A percentile compares a stretch with the other conserved stretches of the same genome.
Conservation (phyloP, 2,888 invertebrate species). For the Diploptera punctata region DNA sequence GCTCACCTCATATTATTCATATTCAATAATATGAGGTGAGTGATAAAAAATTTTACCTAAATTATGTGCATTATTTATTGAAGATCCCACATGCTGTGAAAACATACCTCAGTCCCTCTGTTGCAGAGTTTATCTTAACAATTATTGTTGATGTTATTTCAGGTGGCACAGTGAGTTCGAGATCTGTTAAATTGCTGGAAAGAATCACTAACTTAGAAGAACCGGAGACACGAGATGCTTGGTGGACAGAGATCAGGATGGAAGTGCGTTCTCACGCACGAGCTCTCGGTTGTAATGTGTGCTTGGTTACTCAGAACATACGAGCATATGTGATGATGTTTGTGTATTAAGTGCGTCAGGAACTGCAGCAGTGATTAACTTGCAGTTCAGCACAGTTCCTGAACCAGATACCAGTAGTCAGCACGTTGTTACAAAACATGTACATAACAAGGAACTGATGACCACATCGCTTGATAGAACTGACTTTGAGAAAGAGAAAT, state of each 20-base stretch:
- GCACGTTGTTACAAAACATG: slow-evolving; percentile 57
- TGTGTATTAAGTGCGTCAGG: slow-evolving; percentile 93
- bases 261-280: slow-evolving; percentile 94
- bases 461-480: slow-evolving; percentile 61
- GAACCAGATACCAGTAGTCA: slow-evolving; percentile 84
- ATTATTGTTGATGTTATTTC: too few species aligned
- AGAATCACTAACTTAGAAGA: slow-evolving; percentile 85
- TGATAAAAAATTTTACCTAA: too few species aligned
- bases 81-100: too few species aligned
- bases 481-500: slow-evolving; percentile 57
- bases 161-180: slow-evolving; percentile 84
- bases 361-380: slow-evolving; percentile 86
- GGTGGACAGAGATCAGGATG: slow-evolving; percentile 97
- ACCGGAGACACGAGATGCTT: slow-evolving; percentile 89
- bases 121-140: too few species aligned
- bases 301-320: slow-evolving; percentile 90
- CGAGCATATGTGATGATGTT: slow-evolving; percentile 94
- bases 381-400: slow-evolving; percentile 48
- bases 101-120: too few species aligned
- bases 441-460: slow-evolving; percentile 52
- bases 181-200: slow-evolving; percentile 83
- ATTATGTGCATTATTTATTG: too few species aligned
- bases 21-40: too few species aligned
- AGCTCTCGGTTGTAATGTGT: slow-evolving; percentile 94
- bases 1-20: too few species aligned